Evolutionary conservation across 2,797 vertebrate genomes (phyloP).

Genomic region (Staurois parvus): DNA sequence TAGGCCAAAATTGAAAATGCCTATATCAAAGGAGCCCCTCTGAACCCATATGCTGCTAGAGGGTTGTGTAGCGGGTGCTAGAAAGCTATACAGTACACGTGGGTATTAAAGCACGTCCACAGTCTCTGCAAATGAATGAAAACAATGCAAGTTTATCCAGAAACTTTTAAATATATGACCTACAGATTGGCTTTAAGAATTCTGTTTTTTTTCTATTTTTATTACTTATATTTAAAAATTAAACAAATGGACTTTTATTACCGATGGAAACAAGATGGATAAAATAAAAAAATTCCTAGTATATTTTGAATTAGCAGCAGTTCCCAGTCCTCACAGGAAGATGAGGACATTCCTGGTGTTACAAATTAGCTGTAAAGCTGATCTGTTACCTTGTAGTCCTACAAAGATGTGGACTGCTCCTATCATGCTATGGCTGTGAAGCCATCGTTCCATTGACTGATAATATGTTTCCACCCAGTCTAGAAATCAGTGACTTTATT

Average conservation of each 20-base stretch:
- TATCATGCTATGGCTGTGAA: too few relatives aligned
- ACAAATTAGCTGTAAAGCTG: too few relatives aligned
- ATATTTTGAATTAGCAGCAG: not conserved
- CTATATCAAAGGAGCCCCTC: constrained; percentile 60
- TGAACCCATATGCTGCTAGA: constrained; percentile 61
- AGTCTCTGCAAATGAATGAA: constrained; percentile 48
- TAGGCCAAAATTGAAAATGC: constrained; percentile 63
- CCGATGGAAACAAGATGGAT: not conserved
- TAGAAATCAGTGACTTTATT: too few relatives aligned
- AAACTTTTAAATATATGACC: constrained; percentile 36
- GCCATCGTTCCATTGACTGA: too few relatives aligned
- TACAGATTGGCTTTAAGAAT: not conserved
- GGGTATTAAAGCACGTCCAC: constrained; percentile 44
- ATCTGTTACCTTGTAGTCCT: too few relatives aligned
- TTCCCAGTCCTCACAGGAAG: not conserved
- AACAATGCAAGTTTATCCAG: constrained; percentile 35
- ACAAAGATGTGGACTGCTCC: too few relatives aligned
- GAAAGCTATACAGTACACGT: constrained; percentile 46
- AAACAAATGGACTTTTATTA: not conserved
- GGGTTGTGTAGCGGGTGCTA: constrained; percentile 54
- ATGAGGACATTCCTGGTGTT: not conserved
- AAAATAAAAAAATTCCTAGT: not conserved
- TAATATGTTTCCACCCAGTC: too few relatives aligned
- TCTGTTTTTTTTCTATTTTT: not conserved
- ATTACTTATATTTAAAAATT: not conserved